Base-by-base conservation (phyloP, 2,113 vertebrate genomes). In the Phylloscopus whistleri region DNA sequence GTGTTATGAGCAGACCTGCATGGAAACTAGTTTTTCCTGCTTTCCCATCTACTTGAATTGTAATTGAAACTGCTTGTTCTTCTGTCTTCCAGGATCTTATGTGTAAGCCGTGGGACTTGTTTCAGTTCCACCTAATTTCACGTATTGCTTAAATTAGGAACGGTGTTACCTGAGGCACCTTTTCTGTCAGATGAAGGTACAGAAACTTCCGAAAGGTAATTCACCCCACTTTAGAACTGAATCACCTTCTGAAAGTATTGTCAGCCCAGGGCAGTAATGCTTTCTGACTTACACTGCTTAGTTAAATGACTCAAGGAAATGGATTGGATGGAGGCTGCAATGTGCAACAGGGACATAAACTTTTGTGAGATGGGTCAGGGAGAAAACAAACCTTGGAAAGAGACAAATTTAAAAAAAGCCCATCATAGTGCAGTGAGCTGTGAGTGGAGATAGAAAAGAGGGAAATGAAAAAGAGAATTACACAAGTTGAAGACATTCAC, bases 51-150 rank as follows among this genome's bases (percentile, higher is more conserved):
- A 62, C 82, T 73, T 93, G 31, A 83, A 69, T 48, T 87, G 43
- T 33, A 79, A 31, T 44, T 76, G 70, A 74, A 96, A 63, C 31
- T 86, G n/a, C 17, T 33, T 76, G 8, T 66, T 84, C 58, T 87
- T 24, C 35, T 84, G 44, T 78, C 44, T 87, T 84, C 31, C 17
- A 84, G 39, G 17, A 68, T 23, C 66, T 49, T 87, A 27, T 67
- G 52, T 76, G 44, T 59, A 96, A 95, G 6, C 8, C 78, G 33
- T 83, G 62, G 48, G 28, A 90, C 20, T 77, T 93, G 16, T 75
- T 91, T 93, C 89, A 81, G 27, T 91, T 93, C 73, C 64, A 82
- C 14, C 26, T 87, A 39, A 84, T 91, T 84, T 93, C 39, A 62
- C 33, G 30, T 20, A 28, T 26, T 63, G 33, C 30, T 84, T 72